These are phyloP conservation scores for Oreochromis tanganicae DNA, from an alignment of 2,113 vertebrate genomes.

Conservation along the genomic window DNA sequence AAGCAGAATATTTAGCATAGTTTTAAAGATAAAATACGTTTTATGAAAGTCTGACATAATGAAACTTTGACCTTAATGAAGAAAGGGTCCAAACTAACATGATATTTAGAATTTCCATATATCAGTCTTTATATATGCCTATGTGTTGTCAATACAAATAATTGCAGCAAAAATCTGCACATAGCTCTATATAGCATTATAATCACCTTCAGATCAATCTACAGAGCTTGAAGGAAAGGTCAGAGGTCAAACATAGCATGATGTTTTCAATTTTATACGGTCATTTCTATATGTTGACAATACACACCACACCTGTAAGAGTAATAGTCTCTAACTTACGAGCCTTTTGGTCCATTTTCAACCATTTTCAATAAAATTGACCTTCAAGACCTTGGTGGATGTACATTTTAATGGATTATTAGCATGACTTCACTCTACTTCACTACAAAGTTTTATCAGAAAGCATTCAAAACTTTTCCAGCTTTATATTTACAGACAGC, in stretches of 20 bases:
- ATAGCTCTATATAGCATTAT: neutral
- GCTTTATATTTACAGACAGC: neutral
- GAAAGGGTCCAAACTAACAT: neutral
- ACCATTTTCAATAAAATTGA: neutral
- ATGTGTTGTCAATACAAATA: neutral
- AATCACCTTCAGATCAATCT: neutral
- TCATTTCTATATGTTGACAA: neutral
- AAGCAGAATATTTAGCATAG: neutral
- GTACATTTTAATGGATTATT: neutral
- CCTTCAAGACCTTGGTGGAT: neutral
- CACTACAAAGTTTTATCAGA: neutral
- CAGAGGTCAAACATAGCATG: neutral
- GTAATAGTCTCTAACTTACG: neutral
- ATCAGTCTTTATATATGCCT: neutral
- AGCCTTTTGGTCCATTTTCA: neutral
- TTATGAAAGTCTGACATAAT: neutral
- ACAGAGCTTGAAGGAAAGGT: neutral
- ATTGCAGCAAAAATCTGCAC: neutral
- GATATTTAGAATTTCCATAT: neutral
- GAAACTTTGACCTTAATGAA: neutral
- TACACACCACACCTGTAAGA: neutral
- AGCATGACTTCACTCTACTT: neutral
- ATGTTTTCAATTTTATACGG: neutral
- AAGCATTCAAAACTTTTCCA: neutral
- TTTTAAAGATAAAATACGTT: neutral